Conservation (phyloP, 2,797 vertebrate species). For the Poeciliopsis infans region DNA sequence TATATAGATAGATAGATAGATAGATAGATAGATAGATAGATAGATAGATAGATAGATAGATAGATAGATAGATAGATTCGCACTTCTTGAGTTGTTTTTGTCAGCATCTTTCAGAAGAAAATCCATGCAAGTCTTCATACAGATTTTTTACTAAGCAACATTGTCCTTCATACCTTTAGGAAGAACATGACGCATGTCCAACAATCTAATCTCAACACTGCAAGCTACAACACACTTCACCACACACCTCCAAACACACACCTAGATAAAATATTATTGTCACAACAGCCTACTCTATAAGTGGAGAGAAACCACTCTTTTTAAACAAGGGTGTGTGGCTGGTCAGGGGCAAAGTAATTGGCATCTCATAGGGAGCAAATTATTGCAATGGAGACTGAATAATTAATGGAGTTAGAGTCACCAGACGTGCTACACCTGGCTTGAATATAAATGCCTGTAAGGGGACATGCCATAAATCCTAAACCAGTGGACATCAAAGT, state of each 20-base stretch:
- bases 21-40: no score
- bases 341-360: slow-evolving; percentile 59
- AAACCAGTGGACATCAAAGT: slow-evolving; percentile 35
- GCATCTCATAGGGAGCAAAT: slow-evolving; percentile 63
- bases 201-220: slow-evolving; percentile 50
- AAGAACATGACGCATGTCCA: slow-evolving; percentile 42
- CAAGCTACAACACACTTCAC: slow-evolving; percentile 46
- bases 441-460: slow-evolving; percentile 58
- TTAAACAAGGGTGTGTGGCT: slow-evolving; percentile 36
- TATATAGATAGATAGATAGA: no score
- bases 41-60: no score
- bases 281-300: slow-evolving; percentile 37
- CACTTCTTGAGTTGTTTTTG: background rate
- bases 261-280: slow-evolving; percentile 36
- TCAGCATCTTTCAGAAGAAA: background rate
- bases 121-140: background rate
- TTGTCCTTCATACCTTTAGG: slow-evolving; percentile 34
- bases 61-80: background rate
- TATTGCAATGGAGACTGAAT: slow-evolving; percentile 62
- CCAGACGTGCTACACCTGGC: slow-evolving; percentile 61
- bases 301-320: slow-evolving; percentile 39
- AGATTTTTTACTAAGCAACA: slow-evolving; percentile 24
- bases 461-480: slow-evolving; percentile 30
- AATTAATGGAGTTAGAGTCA: slow-evolving; percentile 63
- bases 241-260: slow-evolving; percentile 37